Evolutionary conservation across 2,888 invertebrate genomes (phyloP).

Genomic region (Coelopa pilipes): DNA sequence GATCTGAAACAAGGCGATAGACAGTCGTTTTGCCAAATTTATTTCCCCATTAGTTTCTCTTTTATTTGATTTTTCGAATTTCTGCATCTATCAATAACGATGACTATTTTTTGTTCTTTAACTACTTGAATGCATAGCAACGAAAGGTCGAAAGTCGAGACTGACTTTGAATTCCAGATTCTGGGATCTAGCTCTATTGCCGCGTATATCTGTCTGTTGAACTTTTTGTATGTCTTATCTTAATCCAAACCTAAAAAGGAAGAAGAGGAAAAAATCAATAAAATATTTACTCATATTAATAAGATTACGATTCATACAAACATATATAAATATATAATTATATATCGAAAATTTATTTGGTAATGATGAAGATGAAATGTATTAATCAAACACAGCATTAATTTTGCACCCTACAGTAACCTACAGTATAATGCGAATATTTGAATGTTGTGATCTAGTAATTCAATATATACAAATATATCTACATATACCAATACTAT

Average conservation of each 20-base stretch:
- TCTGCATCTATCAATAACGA: conserved; percentile 66
- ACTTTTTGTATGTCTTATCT: conserved; percentile 31
- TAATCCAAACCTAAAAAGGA: too few relatives aligned
- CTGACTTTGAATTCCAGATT: conserved; percentile 35
- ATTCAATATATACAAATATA: conserved; percentile 21
- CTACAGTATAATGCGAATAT: conserved; percentile 13
- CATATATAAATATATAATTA: conserved; percentile 27
- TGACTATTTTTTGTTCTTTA: conserved; percentile 63
- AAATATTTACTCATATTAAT: background rate
- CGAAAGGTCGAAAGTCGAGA: conserved; percentile 39
- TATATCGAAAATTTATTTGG: too few relatives aligned
- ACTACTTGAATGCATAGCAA: conserved; percentile 25
- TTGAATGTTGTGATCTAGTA: conserved; percentile 30
- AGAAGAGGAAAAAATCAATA: background rate
- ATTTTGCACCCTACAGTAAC: conserved; percentile 31
- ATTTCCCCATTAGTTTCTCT: conserved; percentile 24
- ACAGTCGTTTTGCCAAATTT: background rate
- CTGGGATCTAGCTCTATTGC: conserved; percentile 62
- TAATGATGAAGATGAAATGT: too few relatives aligned
- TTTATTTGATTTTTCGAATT: conserved; percentile 45
- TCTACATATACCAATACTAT: conserved; percentile 19
- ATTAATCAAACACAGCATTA: conserved; percentile 37
- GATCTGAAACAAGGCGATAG: too few relatives aligned
- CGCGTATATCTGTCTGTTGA: conserved; percentile 67
- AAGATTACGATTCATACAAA: background rate